These are phyloP conservation scores for Cephus pulcher DNA, from an alignment of 2,888 invertebrate genomes.

Conservation along the genomic window DNA sequence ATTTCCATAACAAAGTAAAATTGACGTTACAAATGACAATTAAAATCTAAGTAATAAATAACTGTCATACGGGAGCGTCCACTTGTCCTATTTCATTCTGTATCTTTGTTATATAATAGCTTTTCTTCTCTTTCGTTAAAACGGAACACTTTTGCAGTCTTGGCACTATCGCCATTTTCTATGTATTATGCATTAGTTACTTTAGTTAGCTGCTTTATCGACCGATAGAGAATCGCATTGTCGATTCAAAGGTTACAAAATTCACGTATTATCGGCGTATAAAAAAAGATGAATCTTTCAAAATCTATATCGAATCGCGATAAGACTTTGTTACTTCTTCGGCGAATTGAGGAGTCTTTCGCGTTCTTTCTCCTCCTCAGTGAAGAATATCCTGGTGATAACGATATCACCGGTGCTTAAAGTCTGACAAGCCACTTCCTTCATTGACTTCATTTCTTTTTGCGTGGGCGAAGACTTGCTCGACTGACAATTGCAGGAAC, in stretches of 20 bases:
- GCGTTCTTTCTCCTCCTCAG: slow-evolving; percentile 71
- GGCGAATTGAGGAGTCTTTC: slow-evolving; percentile 70
- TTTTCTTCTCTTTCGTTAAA: not conserved
- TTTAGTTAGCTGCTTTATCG: not conserved
- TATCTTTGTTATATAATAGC: not conserved
- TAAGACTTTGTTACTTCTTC: slow-evolving; percentile 54
- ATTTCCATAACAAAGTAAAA: not conserved
- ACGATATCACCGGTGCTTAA: slow-evolving; percentile 93
- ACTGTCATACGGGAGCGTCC: not conserved
- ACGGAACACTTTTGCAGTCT: not conserved
- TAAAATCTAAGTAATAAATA: not conserved
- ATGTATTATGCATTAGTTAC: not conserved
- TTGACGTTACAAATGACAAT: not conserved
- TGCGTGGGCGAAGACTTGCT: slow-evolving; percentile 65
- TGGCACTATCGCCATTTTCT: not conserved
- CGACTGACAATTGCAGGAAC: slow-evolving; percentile 71
- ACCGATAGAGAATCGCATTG: not conserved
- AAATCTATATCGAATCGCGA: not conserved
- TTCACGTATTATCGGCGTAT: not conserved
- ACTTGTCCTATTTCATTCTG: not conserved
- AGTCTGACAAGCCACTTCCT: slow-evolving; percentile 82
- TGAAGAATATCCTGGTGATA: slow-evolving; percentile 83
- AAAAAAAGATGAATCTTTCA: not conserved
- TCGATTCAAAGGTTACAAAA: not conserved
- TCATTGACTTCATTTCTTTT: slow-evolving; percentile 43